Evolutionary conservation across 2,888 invertebrate species (phyloP).

Genomic region (Stenodema calcarata): DNA sequence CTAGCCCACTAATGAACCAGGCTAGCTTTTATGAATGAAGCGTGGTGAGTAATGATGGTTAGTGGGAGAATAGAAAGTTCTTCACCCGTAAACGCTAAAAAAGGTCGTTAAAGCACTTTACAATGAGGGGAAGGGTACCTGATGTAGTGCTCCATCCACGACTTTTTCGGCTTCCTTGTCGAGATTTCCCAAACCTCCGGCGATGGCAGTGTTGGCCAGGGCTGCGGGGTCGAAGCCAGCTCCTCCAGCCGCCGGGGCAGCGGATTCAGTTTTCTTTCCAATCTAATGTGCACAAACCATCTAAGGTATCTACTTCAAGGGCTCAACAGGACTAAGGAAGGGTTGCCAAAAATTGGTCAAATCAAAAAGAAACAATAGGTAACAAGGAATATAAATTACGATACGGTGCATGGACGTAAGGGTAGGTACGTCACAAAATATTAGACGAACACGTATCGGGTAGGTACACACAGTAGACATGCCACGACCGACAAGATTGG

Average conservation of each 20-base stretch:
- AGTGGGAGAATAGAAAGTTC: neutral
- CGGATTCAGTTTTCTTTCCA: neutral
- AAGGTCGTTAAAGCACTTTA: neutral
- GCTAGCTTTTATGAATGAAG: neutral
- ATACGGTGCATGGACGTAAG: neutral
- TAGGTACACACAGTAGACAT: no score
- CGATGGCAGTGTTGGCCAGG: constrained; percentile 4
- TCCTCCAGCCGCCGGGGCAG: neutral
- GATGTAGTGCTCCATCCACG: constrained; percentile 65
- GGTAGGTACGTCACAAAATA: neutral
- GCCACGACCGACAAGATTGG: no score
- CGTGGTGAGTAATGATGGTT: neutral
- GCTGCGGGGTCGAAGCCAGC: constrained; percentile 29
- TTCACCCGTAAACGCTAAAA: neutral
- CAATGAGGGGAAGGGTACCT: no score
- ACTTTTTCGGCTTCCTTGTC: constrained; percentile 66
- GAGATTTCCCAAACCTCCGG: constrained; percentile 61
- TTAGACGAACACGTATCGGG: neutral
- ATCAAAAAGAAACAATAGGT: neutral
- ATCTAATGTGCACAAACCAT: constrained; percentile 36
- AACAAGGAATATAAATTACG: neutral
- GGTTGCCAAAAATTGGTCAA: neutral
- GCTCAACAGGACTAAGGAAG: neutral
- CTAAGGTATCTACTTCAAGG: constrained; percentile 14
- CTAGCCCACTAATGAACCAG: neutral